Evolutionary conservation across 2,113 vertebrate species (phyloP), one percentile per base, ranked within the genome.

Genomic region (Maylandia zebra): DNA sequence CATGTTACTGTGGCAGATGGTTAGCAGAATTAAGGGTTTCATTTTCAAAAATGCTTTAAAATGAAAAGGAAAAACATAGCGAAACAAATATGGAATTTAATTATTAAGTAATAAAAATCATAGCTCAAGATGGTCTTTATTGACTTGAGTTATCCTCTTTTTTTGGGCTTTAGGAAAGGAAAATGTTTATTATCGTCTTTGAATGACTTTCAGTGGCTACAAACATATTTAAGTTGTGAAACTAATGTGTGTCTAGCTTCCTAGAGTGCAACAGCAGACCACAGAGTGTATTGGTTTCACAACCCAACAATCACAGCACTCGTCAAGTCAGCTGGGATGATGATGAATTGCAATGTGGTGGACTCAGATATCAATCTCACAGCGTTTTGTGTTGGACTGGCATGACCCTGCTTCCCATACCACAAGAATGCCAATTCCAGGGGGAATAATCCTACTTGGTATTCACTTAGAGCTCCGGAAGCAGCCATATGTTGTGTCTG

Each of bases 401-500:
- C 74, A 71, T 85, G 90, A 93, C 83, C 91, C 90, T 6, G 13
- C 32, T 55, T 24, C 16, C 84, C 84, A 81, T 36, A 81, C 91
- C 90, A 82, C 92, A 94, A 94, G 86, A 92, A 93, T 90, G 83
- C 83, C 86, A 82, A 66, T 88, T 88, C 74, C 82, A 82, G 57
- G 17, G 64, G 83, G 61, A 91, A 86, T 85, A 83, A 93, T 92
- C 84, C 81, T 59, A 6, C 61, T 82, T 24, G 55, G 57, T 83
- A 82, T 91, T 88, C 80, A 41, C 61, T 14, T 66, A 88, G 92
- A 82, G 79, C 76, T 89, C 50, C 34, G 38, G 69, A 92, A 76
- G 64, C 82, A 86, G 84, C 91, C 81, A 64, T 92, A 84, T 95
- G 92, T 94, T 92, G 56, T 83, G 89, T 91, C 92, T 94, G 55